phyloP scores from a whole-genome alignment of 2,888 invertebrate species.

The Oligia fasciuncula region DNA sequence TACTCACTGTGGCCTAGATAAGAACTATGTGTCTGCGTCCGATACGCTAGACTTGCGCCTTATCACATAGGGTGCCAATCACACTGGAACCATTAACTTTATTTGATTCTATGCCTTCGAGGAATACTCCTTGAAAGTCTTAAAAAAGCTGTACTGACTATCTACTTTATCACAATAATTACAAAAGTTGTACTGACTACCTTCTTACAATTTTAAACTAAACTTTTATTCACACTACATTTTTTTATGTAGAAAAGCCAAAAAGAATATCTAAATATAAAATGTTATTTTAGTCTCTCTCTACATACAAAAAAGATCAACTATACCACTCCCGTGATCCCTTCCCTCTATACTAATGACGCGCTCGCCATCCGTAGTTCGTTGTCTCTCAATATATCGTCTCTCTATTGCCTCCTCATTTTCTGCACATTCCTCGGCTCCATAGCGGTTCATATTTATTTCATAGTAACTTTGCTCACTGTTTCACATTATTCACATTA shows the following conservation, averaged over 20 bases:
- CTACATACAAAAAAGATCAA: constrained; percentile 4
- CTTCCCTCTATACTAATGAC: constrained; percentile 5
- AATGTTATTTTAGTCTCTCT: background rate
- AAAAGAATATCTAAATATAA: background rate
- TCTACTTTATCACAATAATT: too few relatives aligned
- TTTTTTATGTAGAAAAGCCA: background rate
- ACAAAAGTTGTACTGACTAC: background rate
- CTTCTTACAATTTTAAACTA: background rate
- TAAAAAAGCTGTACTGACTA: background rate
- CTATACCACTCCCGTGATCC: background rate
- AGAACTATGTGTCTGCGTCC: background rate
- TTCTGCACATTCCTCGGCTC: constrained; percentile 40
- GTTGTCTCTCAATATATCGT: constrained; percentile 32
- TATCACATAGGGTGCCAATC: background rate
- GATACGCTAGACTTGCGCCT: constrained; percentile 9
- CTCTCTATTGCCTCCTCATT: constrained; percentile 35
- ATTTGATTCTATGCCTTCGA: constrained; percentile 13
- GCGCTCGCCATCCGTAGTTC: constrained; percentile 3
- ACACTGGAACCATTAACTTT: background rate
- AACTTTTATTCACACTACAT: background rate
- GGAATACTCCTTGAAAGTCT: constrained; percentile 5
- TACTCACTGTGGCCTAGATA: constrained; percentile 8
- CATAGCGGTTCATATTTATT: constrained; percentile 47
- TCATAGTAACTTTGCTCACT: constrained; percentile 38
- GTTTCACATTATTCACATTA: constrained; percentile 48